A percentile compares a stretch with the other conserved stretches of the same genome.
Evolutionary conservation across 35 echinoderm and acorn worm genomes (phyloP).

Genomic region (Holothuria glaberrima): DNA sequence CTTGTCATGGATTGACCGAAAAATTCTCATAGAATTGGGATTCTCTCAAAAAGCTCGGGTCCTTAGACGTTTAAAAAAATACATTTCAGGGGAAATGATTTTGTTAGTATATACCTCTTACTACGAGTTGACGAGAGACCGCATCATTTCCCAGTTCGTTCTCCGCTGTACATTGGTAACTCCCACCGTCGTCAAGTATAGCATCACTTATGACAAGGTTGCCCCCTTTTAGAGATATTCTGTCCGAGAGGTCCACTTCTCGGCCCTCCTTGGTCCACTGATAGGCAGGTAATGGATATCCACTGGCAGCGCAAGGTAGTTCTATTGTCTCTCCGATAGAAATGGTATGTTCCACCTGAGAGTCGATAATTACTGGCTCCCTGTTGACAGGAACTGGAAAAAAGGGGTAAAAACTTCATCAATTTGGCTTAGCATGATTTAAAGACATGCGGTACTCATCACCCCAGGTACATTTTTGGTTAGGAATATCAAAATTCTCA

Average conservation of each 20-base stretch:
- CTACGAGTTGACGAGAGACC: slow-evolving; percentile 54
- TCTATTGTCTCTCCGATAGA: slow-evolving; percentile 75
- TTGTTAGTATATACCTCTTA: slow-evolving; percentile 68
- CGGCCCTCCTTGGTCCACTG: slow-evolving; percentile 73
- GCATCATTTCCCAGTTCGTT: slow-evolving; percentile 62
- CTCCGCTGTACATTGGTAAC: slow-evolving; percentile 80
- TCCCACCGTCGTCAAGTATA: slow-evolving; percentile 69
- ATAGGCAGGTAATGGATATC: slow-evolving; percentile 73
- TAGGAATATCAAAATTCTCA: no score
- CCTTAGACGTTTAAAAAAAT: no score
- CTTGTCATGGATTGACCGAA: no score
- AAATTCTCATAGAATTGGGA: no score
- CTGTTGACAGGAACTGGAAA: slow-evolving; percentile 25
- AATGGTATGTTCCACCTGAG: slow-evolving; percentile 50
- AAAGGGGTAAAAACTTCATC: no score
- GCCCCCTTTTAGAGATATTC: slow-evolving; percentile 75
- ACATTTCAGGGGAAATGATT: background rate
- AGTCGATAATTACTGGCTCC: slow-evolving; percentile 76
- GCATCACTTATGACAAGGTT: slow-evolving; percentile 81
- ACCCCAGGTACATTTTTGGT: no score
- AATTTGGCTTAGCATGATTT: background rate
- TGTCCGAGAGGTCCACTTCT: slow-evolving; percentile 28
- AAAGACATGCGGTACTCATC: no score
- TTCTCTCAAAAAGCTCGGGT: no score
- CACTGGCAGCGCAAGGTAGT: slow-evolving; percentile 88